phyloP scores from a whole-genome alignment of 2,113 vertebrate genomes.

The Myotis lucifugus region DNA sequence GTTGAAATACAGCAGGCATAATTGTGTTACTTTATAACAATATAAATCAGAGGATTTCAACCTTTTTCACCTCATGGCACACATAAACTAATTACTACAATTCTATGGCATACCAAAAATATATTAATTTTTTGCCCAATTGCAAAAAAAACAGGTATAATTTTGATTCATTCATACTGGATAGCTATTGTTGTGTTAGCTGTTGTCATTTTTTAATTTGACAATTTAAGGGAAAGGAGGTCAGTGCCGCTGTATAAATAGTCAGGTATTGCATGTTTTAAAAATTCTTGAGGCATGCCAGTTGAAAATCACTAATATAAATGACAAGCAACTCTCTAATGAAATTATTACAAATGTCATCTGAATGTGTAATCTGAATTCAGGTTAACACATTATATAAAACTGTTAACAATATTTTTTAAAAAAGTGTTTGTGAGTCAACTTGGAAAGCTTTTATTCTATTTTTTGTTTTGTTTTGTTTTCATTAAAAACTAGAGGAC shows the following conservation, averaged over 20 bases:
- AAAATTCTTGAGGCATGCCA: not conserved
- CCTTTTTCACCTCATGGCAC: not conserved
- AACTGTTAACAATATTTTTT: not conserved
- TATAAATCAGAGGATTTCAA: not conserved
- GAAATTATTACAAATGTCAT: slow-evolving; percentile 35
- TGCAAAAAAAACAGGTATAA: not conserved
- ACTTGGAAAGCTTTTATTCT: not conserved
- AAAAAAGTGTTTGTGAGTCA: not conserved
- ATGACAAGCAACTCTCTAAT: slow-evolving; percentile 10
- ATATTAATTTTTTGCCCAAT: not conserved
- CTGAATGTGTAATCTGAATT: slow-evolving; percentile 12
- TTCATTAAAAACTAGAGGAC: too few relatives aligned
- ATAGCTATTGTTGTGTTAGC: not conserved
- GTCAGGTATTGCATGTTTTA: not conserved
- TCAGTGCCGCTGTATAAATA: not conserved
- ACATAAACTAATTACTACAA: not conserved
- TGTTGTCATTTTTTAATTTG: not conserved
- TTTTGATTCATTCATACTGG: not conserved
- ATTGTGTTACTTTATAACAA: not conserved
- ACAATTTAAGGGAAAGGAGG: not conserved
- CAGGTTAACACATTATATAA: not conserved
- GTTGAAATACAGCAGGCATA: not conserved
- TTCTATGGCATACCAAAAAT: not conserved
- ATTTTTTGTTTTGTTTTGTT: not conserved
- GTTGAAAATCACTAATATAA: not conserved